phyloP scores from a whole-genome alignment of 2,113 vertebrate species.

The Nothoprocta pentlandii region DNA sequence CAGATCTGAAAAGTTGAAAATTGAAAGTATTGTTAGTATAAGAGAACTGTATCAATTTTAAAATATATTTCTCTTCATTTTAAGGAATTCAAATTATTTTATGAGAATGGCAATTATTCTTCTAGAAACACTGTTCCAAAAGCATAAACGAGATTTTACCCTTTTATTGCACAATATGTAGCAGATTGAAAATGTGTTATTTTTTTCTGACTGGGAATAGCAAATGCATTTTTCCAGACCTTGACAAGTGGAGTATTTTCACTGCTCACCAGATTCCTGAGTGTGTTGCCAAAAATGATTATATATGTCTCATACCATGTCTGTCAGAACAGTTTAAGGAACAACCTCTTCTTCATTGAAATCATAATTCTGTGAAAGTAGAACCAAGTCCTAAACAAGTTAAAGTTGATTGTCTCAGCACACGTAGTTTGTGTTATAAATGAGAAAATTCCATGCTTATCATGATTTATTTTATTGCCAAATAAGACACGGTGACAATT shows the following conservation, averaged over 20 bases:
- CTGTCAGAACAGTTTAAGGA: not conserved
- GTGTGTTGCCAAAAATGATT: not conserved
- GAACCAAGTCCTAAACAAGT: not conserved
- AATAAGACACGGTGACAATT: not conserved
- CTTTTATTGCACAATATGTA: slow-evolving; percentile 42
- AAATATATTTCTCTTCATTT: not conserved
- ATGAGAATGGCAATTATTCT: slow-evolving; percentile 5
- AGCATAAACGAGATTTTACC: not conserved
- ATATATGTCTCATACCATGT: not conserved
- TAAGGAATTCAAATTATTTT: slow-evolving; percentile 23
- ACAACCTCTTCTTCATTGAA: not conserved
- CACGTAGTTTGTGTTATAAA: not conserved
- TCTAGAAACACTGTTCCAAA: not conserved
- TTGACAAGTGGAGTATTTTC: not conserved
- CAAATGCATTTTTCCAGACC: not conserved
- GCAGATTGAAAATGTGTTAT: not conserved
- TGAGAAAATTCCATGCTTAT: not conserved
- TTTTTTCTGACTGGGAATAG: slow-evolving; percentile 7
- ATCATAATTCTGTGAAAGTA: not conserved
- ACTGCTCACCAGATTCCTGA: not conserved
- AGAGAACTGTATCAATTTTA: not conserved
- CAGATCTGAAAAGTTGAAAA: not conserved
- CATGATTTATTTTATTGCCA: not conserved
- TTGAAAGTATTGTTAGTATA: not conserved
- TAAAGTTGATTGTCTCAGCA: not conserved